Conservation (phyloP, 2,797 vertebrate species). For the Erpetoichthys calabaricus region DNA sequence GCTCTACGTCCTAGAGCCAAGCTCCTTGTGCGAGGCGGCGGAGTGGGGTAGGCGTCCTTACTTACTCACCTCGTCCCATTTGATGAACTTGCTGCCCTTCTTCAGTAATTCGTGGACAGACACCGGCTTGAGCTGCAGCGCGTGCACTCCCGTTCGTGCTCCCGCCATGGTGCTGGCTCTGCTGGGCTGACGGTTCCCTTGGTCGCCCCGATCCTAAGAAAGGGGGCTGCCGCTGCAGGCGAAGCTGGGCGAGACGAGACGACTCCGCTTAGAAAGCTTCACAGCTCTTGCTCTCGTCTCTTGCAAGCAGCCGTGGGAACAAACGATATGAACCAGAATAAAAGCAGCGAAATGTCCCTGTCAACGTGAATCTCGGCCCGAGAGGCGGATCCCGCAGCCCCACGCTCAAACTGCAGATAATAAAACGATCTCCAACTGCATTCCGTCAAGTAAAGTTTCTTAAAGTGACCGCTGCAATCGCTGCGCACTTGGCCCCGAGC, state of each 20-base stretch:
- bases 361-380: neutral
- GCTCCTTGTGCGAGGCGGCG: no score
- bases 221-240: neutral
- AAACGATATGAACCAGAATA: neutral
- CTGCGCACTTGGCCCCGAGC: no score
- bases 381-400: neutral
- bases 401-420: neutral
- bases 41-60: neutral
- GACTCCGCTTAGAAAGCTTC: neutral
- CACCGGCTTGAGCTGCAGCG: conserved; percentile 76
- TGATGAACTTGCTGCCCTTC: conserved; percentile 78
- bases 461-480: no score
- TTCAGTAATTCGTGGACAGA: conserved; percentile 61
- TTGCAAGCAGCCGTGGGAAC: neutral
- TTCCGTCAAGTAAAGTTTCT: no score
- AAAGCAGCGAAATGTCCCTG: no score
- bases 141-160: conserved; percentile 76
- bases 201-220: conserved; percentile 25
- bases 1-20: no score
- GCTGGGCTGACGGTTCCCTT: conserved; percentile 40
- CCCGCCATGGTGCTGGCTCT: conserved; percentile 60
- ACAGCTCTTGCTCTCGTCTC: neutral
- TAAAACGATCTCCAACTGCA: neutral
- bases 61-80: conserved; percentile 81
- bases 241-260: neutral